Percentiles rank a stretch among this genome's conserved stretches.
These are phyloP conservation scores for Proctacanthus coquilletti DNA, from an alignment of 1,140 invertebrate genomes.

Conservation along the genomic window DNA sequence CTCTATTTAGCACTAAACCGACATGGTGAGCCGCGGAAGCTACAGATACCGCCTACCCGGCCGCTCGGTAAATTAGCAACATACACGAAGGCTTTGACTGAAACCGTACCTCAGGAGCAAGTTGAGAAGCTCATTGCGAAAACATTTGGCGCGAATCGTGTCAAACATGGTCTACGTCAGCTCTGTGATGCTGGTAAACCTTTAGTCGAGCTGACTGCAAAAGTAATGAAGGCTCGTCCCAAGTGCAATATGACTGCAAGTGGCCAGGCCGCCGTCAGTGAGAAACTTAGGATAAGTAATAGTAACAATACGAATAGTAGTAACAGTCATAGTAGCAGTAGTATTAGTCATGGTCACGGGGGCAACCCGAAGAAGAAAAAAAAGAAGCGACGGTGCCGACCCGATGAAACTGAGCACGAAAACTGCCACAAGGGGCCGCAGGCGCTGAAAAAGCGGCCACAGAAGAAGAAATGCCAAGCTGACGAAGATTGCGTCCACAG, in stretches of 20 bases:
- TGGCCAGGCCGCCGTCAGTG: background rate
- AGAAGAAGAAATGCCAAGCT: background rate
- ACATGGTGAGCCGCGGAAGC: conserved; percentile 47
- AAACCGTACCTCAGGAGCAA: conserved; percentile 40
- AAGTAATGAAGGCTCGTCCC: conserved; percentile 18
- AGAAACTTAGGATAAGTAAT: conserved; percentile 3
- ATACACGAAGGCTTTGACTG: conserved; percentile 51
- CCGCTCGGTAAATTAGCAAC: conserved; percentile 53
- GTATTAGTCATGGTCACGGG: conserved; percentile 7
- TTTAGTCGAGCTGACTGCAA: conserved; percentile 21
- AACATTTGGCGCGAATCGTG: conserved; percentile 27
- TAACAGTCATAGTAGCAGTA: conserved; percentile 8
- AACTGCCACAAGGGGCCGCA: conserved; percentile 16
- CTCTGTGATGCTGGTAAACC: conserved; percentile 31
- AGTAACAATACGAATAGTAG: conserved; percentile 8
- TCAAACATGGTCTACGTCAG: conserved; percentile 29
- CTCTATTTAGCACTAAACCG: conserved; percentile 61
- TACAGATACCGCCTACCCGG: conserved; percentile 46
- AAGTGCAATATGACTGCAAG: conserved; percentile 15
- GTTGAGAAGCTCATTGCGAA: conserved; percentile 31
- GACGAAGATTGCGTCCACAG: no score
- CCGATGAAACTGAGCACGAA: conserved; percentile 16
- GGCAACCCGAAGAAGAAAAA: conserved; percentile 11
- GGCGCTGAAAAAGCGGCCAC: conserved; percentile 10
- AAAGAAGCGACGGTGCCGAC: conserved; percentile 16